These are phyloP conservation scores for Chrysocyon brachyurus DNA, from an alignment of 2,797 vertebrate genomes.

Conservation along the genomic window DNA sequence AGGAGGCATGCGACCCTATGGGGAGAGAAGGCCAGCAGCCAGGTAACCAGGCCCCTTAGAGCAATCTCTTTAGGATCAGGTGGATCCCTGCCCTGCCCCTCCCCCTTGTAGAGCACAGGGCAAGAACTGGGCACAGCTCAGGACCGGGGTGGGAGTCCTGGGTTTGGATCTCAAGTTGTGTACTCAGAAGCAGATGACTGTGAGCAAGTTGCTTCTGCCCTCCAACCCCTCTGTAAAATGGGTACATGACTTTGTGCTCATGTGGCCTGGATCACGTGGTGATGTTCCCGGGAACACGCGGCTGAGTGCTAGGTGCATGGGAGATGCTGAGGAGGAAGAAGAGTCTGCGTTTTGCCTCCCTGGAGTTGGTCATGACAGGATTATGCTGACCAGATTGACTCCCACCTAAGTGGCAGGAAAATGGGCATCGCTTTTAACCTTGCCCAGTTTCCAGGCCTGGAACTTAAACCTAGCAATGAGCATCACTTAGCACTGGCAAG, in stretches of 20 bases:
- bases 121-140: too few relatives aligned
- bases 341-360: neutral
- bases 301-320: neutral
- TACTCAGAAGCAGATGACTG: conserved; percentile 46
- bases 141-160: too few relatives aligned
- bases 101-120: neutral
- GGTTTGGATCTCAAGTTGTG: neutral
- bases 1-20: rapidly evolving
- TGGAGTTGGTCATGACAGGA: neutral
- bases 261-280: neutral
- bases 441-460: neutral
- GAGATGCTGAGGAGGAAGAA: neutral
- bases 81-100: neutral
- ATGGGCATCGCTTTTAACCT: neutral
- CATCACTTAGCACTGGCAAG: neutral
- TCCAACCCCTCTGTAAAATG: neutral
- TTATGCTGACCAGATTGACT: neutral
- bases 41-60: neutral
- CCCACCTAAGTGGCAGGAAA: neutral
- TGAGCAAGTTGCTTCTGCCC: neutral
- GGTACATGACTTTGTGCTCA: neutral
- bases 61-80: neutral
- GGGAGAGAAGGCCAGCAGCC: neutral
- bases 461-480: neutral
- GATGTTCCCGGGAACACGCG: neutral